Conservation (phyloP, 2,888 invertebrate genomes). For the Linnaemya vulpina region DNA sequence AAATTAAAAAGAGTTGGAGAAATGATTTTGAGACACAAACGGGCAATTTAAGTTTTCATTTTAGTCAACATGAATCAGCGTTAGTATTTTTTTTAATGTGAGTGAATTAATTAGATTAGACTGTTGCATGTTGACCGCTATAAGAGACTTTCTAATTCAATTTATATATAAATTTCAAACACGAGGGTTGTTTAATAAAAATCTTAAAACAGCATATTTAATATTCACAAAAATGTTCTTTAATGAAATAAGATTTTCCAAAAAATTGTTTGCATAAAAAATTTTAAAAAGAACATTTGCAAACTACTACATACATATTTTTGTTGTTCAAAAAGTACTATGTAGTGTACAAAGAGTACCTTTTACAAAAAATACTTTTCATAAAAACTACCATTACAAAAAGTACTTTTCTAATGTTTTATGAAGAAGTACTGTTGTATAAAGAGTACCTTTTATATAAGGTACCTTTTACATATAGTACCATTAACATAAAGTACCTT, state of each 20-base stretch:
- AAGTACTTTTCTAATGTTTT: neutral
- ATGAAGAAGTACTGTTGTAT: neutral
- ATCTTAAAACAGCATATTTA: neutral
- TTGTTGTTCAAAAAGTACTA: neutral
- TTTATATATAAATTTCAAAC: neutral
- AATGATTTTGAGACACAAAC: neutral
- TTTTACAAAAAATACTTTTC: neutral
- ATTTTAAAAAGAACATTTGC: too few species aligned
- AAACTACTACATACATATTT: too few species aligned
- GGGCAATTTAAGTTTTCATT: neutral
- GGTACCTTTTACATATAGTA: neutral
- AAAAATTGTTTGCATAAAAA: too few species aligned
- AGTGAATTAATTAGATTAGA: constrained; percentile 1
- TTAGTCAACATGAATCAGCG: neutral
- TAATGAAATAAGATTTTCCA: neutral
- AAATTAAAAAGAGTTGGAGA: neutral
- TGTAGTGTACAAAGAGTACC: neutral
- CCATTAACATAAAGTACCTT: neutral
- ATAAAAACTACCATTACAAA: neutral
- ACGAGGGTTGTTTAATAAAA: neutral
- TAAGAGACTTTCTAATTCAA: neutral
- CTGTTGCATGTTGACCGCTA: neutral
- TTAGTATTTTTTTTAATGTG: neutral
- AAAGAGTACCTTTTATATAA: neutral
- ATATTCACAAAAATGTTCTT: neutral